These are phyloP conservation scores for Procambarus clarkii DNA, from an alignment of 1,140 invertebrate genomes.

Conservation along the genomic window DNA sequence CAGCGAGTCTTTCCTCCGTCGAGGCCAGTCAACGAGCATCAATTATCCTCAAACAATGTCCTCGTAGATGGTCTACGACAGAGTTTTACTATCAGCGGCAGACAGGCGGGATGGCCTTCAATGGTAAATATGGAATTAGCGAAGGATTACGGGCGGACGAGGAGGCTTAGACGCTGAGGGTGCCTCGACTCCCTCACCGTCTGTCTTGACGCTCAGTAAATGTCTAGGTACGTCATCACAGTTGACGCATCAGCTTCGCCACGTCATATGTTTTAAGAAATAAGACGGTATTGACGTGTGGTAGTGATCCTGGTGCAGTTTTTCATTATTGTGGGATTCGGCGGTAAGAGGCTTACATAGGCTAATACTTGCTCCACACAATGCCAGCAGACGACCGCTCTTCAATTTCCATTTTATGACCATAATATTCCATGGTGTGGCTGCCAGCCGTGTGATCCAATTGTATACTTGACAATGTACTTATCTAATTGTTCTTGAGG, in stretches of 20 bases:
- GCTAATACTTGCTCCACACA: neutral
- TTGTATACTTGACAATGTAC: no score
- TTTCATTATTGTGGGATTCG: neutral
- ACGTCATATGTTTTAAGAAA: no score
- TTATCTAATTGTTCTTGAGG: no score
- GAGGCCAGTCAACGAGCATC: neutral
- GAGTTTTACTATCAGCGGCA: constrained; percentile 35
- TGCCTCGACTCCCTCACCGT: neutral
- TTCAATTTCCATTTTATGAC: no score
- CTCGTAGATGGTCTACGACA: neutral
- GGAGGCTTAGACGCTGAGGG: neutral
- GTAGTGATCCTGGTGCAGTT: neutral
- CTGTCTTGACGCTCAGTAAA: no score
- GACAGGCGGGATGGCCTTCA: constrained; percentile 15
- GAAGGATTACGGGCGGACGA: constrained; percentile 17
- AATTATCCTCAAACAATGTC: constrained; percentile 22
- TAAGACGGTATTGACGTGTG: no score
- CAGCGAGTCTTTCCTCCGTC: neutral
- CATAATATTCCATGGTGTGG: no score
- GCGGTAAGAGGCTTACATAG: neutral
- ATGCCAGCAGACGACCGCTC: neutral
- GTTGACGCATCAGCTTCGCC: no score
- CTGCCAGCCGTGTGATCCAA: no score
- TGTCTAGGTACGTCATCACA: no score
- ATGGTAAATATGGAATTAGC: constrained; percentile 37